A percentile compares a stretch with the other conserved stretches of the same genome.
Evolutionary conservation across 2,113 vertebrate species (phyloP).

Genomic region (Entomyzon cyanotis): DNA sequence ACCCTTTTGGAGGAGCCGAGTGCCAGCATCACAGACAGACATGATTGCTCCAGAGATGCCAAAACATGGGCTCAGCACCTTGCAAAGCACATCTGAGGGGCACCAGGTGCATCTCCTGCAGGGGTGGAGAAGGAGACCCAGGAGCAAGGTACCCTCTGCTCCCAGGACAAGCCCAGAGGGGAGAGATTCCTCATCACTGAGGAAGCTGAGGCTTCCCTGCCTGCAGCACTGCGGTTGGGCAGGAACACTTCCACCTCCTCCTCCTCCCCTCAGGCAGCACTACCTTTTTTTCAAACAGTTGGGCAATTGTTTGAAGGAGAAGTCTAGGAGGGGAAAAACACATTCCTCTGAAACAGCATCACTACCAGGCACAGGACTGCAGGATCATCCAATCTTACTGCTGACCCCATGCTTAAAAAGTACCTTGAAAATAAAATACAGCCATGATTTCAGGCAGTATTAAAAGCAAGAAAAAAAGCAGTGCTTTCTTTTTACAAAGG

Average conservation of each 20-base stretch:
- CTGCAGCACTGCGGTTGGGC: accelerated
- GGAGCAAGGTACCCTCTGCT: neutral
- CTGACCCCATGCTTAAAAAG: neutral
- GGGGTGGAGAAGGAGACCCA: neutral
- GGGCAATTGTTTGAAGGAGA: neutral
- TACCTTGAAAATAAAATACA: neutral
- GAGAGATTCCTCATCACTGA: accelerated
- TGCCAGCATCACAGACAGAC: accelerated
- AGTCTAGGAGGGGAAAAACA: neutral
- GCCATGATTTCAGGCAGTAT: neutral
- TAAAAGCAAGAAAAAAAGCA: neutral
- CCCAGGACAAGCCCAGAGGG: neutral
- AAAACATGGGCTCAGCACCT: neutral
- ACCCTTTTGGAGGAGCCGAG: neutral
- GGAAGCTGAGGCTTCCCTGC: neutral
- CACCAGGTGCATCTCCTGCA: accelerated
- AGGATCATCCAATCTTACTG: neutral
- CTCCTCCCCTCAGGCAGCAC: neutral
- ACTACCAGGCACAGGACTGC: neutral
- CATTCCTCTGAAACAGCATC: conserved; percentile 7
- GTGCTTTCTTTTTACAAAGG: neutral
- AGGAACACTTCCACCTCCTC: neutral
- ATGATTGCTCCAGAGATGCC: accelerated
- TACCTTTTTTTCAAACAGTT: neutral
- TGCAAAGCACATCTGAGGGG: accelerated